Evolutionary conservation across 2,797 vertebrate genomes (phyloP).

Genomic region (Tapirus indicus): DNA sequence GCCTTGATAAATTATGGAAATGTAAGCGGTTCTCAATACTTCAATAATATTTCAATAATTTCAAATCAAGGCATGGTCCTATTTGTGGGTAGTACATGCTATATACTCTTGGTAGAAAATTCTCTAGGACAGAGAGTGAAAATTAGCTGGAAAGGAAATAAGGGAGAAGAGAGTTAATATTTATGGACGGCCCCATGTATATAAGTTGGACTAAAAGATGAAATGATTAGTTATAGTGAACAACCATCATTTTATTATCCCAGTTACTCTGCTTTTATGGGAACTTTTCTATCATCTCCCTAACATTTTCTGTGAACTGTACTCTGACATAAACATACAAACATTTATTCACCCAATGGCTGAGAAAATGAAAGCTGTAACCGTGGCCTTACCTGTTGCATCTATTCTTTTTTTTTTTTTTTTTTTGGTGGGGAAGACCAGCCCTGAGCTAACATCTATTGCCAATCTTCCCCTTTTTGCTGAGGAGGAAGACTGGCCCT

Average conservation of each 20-base stretch:
- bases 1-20: conserved; percentile 23
- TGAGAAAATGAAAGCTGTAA: not conserved
- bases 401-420: no score
- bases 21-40: not conserved
- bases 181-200: not conserved
- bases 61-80: not conserved
- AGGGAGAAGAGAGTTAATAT: not conserved
- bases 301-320: not conserved
- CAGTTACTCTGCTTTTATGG: not conserved
- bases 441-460: no score
- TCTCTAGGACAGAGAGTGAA: not conserved
- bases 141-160: not conserved
- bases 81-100: not conserved
- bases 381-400: not conserved
- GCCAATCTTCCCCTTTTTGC: no score
- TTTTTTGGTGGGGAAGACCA: no score
- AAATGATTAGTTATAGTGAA: not conserved
- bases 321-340: not conserved
- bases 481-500: no score
- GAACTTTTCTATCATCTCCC: not conserved
- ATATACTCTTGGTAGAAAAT: not conserved
- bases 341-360: not conserved
- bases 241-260: not conserved
- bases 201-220: not conserved
- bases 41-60: not conserved